A percentile compares a stretch with the other conserved stretches of the same genome.
Conservation (phyloP, 2,797 vertebrate species). For the Sciaenops ocellatus region DNA sequence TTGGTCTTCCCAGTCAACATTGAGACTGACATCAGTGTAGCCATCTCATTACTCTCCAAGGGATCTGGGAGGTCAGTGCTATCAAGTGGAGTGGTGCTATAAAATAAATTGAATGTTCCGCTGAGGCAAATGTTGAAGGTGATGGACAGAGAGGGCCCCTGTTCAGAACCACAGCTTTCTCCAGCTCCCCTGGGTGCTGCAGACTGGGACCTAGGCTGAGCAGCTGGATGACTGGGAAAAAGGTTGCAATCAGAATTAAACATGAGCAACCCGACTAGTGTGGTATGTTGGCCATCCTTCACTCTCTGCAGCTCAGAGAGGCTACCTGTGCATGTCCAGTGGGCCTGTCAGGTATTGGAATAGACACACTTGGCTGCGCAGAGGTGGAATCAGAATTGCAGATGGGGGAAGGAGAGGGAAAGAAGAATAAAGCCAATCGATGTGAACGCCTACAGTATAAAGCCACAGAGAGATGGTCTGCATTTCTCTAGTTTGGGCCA, state of each 20-base stretch:
- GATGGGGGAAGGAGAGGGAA: conserved; percentile 65
- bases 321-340: conserved; percentile 78
- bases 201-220: conserved; percentile 63
- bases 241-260: conserved; percentile 83
- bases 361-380: conserved; percentile 79
- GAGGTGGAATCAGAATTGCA: conserved; percentile 83
- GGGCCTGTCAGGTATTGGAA: conserved; percentile 82
- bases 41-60: conserved; percentile 81
- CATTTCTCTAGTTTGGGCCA: conserved; percentile 47
- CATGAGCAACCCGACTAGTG: conserved; percentile 79
- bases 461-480: conserved; percentile 52
- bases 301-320: conserved; percentile 69
- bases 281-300: conserved; percentile 75
- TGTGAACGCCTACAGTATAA: conserved; percentile 49
- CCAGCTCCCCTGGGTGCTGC: conserved; percentile 67
- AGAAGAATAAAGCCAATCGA: conserved; percentile 59
- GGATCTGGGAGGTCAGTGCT: conserved; percentile 80
- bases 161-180: conserved; percentile 63
- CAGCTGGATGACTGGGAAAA: conserved; percentile 70
- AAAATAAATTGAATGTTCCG: conserved; percentile 86
- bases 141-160: conserved; percentile 80
- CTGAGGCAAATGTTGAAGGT: conserved; percentile 80
- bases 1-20: conserved; percentile 64
- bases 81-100: conserved; percentile 83
- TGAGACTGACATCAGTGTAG: conserved; percentile 77